phyloP scores from a whole-genome alignment of 1,140 invertebrate species.

The Formica exsecta region DNA sequence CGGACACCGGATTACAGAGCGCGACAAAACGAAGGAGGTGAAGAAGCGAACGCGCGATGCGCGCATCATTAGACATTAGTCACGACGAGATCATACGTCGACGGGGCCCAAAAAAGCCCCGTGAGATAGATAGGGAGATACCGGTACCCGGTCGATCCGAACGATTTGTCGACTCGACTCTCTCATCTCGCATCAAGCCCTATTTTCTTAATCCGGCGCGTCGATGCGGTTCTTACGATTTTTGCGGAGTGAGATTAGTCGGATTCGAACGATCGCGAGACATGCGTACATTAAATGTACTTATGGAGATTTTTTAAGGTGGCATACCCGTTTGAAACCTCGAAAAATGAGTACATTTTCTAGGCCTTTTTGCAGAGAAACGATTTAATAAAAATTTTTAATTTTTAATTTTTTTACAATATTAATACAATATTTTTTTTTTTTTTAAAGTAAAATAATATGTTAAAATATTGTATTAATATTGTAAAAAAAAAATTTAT shows the following conservation, averaged over 20 bases:
- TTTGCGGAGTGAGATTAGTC: slow-evolving; percentile 8
- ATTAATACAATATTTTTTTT: too few relatives aligned
- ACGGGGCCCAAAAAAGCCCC: slow-evolving; percentile 6
- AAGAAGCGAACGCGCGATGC: background rate
- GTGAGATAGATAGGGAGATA: slow-evolving; percentile 65
- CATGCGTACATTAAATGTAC: slow-evolving; percentile 13
- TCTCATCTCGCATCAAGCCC: slow-evolving; percentile 66
- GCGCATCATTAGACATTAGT: slow-evolving; percentile 61
- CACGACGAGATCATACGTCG: slow-evolving; percentile 44
- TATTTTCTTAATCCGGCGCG: slow-evolving; percentile 79
- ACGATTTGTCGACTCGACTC: slow-evolving; percentile 77
- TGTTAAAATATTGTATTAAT: too few relatives aligned
- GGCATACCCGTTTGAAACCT: too few relatives aligned
- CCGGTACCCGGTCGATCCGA: slow-evolving; percentile 38
- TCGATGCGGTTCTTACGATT: slow-evolving; percentile 36
- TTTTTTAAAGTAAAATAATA: too few relatives aligned
- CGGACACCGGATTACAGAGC: slow-evolving; percentile 60
- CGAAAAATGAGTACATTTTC: too few relatives aligned
- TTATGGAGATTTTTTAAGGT: background rate
- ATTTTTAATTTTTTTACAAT: too few relatives aligned
- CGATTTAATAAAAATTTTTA: too few relatives aligned
- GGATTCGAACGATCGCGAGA: background rate
- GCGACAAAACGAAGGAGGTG: background rate
- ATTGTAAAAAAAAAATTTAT: too few relatives aligned
- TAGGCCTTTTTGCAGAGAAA: too few relatives aligned